Conservation (phyloP, 2,797 vertebrate species). For the Glossophaga mutica region DNA sequence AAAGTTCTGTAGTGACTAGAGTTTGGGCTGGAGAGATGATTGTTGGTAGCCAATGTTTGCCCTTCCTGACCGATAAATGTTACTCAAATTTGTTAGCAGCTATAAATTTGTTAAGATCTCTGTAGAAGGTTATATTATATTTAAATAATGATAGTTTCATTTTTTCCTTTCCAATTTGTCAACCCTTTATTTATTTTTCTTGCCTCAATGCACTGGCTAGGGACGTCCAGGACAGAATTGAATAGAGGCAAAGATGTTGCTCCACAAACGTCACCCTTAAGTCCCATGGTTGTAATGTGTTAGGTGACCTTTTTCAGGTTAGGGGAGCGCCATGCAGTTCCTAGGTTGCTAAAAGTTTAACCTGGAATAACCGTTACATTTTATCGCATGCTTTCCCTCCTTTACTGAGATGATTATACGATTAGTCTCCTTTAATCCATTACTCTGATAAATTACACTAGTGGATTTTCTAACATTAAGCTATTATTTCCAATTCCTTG, state of each 20-base stretch:
- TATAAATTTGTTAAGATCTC: background rate
- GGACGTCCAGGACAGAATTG: background rate
- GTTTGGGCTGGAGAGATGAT: background rate
- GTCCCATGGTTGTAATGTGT: too few species aligned
- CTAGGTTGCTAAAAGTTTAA: background rate
- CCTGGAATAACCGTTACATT: background rate
- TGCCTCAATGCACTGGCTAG: background rate
- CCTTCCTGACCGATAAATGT: background rate
- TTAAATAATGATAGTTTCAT: background rate
- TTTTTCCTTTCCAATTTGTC: background rate
- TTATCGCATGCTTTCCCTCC: background rate
- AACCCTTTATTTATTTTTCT: background rate
- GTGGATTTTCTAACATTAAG: background rate
- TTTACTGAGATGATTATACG: background rate
- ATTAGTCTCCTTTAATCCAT: background rate
- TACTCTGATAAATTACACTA: background rate
- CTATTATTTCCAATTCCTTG: constrained; percentile 9
- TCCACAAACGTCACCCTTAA: background rate
- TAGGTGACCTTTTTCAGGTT: background rate
- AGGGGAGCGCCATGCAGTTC: background rate
- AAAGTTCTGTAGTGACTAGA: background rate
- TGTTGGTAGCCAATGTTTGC: too few species aligned
- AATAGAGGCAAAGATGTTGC: background rate
- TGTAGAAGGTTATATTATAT: background rate
- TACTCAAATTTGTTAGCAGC: background rate